Percentiles rank a stretch among this genome's conserved stretches.
Conservation (phyloP, 53 echinoderm and acorn worm species). For the Zoroaster sp. region DNA sequence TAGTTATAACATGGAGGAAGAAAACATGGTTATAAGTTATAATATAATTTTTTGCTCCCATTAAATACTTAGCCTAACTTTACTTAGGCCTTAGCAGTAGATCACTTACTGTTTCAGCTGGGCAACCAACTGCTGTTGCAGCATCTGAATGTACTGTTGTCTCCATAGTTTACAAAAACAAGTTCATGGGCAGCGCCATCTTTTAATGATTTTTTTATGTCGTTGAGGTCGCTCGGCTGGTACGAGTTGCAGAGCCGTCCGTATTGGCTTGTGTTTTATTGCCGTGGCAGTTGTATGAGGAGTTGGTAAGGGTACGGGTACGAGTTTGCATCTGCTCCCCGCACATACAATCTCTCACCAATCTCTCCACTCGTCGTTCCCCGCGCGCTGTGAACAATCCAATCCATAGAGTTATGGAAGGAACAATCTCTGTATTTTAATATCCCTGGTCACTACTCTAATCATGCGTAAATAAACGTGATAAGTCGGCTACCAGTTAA, state of each 20-base stretch:
- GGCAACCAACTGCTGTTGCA: constrained; percentile 41
- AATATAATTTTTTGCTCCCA: too few relatives aligned
- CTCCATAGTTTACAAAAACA: neutral
- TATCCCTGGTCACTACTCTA: neutral
- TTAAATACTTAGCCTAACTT: neutral
- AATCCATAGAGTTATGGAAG: too few relatives aligned
- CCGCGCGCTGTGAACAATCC: too few relatives aligned
- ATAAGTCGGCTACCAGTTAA: neutral
- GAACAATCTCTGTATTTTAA: too few relatives aligned
- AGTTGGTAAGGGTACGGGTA: too few relatives aligned
- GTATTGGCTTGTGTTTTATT: too few relatives aligned
- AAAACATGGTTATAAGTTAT: neutral
- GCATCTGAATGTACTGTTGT: neutral
- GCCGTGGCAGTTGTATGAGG: too few relatives aligned
- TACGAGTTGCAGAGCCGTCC: too few relatives aligned
- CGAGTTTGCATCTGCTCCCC: too few relatives aligned
- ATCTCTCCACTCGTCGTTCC: too few relatives aligned
- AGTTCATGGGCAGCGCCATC: constrained; percentile 7
- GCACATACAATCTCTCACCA: too few relatives aligned
- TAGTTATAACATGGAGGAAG: neutral
- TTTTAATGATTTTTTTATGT: neutral
- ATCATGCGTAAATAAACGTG: neutral
- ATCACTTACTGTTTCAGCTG: constrained; percentile 37
- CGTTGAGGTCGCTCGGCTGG: neutral
- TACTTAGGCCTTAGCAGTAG: neutral